phyloP scores from a whole-genome alignment of 1,140 invertebrate species.

The Teleopsis dalmanni region DNA sequence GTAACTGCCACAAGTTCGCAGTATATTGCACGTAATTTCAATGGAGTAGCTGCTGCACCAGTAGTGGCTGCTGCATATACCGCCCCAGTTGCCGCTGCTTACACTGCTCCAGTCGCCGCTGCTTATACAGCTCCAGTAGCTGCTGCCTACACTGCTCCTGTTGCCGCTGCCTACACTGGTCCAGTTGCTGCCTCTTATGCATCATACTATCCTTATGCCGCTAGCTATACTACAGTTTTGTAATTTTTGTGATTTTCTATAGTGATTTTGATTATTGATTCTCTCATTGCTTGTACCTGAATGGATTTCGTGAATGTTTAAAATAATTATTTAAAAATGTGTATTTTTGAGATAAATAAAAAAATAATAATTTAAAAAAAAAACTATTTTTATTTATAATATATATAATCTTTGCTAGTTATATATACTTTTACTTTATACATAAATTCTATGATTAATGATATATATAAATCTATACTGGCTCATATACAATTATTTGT shows the following conservation, averaged over 20 bases:
- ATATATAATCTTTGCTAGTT: too few species aligned
- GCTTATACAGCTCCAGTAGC: slow-evolving; percentile 23
- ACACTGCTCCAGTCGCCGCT: slow-evolving; percentile 28
- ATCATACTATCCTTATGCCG: slow-evolving; percentile 14
- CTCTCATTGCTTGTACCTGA: too few species aligned
- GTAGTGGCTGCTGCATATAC: slow-evolving; percentile 24
- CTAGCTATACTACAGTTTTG: slow-evolving; percentile 23
- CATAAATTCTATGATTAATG: too few species aligned
- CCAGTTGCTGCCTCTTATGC: slow-evolving; percentile 24
- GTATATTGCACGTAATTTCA: slow-evolving; percentile 45
- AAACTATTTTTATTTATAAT: too few species aligned
- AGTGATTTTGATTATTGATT: too few species aligned
- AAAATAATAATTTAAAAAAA: too few species aligned
- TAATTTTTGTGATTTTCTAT: not conserved
- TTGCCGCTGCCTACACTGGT: slow-evolving; percentile 23
- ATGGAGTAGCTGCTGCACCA: slow-evolving; percentile 38
- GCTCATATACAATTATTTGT: too few species aligned
- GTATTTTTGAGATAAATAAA: not conserved
- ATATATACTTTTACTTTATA: too few species aligned
- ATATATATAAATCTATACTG: too few species aligned
- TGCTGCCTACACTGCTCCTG: slow-evolving; percentile 28
- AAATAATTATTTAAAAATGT: not conserved
- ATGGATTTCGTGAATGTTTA: not conserved
- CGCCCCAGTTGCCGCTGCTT: slow-evolving; percentile 20
- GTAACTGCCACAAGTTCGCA: slow-evolving; percentile 47